A percentile compares a stretch with the other conserved stretches of the same genome.
These are phyloP conservation scores for Neoitamus cyanurus DNA, from an alignment of 2,888 invertebrate genomes.

Conservation along the genomic window DNA sequence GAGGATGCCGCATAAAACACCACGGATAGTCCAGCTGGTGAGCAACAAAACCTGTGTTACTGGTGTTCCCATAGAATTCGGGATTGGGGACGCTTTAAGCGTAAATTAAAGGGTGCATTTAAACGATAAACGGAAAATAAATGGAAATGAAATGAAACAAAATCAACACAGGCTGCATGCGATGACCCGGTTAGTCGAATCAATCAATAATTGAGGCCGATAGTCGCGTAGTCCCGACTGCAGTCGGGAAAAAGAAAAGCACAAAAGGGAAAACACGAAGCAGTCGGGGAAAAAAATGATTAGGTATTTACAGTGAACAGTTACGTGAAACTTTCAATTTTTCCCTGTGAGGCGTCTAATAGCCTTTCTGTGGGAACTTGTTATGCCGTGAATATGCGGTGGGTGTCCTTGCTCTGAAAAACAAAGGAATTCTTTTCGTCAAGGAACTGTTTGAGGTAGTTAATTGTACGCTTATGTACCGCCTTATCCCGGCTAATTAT, in stretches of 20 bases:
- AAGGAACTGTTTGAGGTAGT: neutral
- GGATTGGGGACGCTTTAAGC: neutral
- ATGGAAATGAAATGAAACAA: neutral
- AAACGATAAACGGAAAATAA: slow-evolving; percentile 1
- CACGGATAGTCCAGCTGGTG: neutral
- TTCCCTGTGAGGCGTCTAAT: neutral
- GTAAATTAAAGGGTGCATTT: neutral
- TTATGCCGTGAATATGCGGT: neutral
- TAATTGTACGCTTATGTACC: neutral
- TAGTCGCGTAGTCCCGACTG: neutral
- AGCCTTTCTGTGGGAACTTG: neutral
- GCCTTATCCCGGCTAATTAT: neutral
- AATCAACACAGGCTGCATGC: neutral
- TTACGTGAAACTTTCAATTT: neutral
- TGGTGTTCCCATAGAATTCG: neutral
- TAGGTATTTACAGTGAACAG: neutral
- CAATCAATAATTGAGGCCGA: neutral
- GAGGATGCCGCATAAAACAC: neutral
- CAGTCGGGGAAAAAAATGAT: neutral
- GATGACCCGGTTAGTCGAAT: neutral
- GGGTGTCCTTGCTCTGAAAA: neutral
- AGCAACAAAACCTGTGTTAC: neutral
- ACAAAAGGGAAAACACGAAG: neutral
- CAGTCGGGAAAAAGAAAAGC: neutral
- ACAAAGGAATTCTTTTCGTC: neutral